Conservation (phyloP, 2,113 vertebrate species). For the Sorex araneus region DNA sequence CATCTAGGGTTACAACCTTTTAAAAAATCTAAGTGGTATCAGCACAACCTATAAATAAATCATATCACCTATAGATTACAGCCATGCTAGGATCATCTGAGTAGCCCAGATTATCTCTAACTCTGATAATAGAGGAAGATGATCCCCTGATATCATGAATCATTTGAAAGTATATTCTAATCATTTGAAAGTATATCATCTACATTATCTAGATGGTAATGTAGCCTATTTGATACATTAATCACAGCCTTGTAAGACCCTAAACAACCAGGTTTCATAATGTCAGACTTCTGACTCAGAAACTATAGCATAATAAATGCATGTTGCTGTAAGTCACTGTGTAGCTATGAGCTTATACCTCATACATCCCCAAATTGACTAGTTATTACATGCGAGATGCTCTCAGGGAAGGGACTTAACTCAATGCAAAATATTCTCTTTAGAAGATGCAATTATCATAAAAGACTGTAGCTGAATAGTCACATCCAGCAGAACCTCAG, state of each 20-base stretch:
- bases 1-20: background rate
- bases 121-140: background rate
- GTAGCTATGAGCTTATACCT: background rate
- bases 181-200: background rate
- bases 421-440: background rate
- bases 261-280: background rate
- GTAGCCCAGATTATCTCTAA: conserved; percentile 2
- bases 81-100: background rate
- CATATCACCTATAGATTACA: background rate
- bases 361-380: background rate
- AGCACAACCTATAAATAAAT: conserved; percentile 6
- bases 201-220: conserved; percentile 40
- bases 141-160: background rate
- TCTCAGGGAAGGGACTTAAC: background rate
- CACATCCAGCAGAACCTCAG: background rate
- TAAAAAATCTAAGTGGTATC: background rate
- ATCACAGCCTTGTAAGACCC: background rate
- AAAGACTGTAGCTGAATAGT: background rate
- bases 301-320: background rate
- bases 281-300: background rate
- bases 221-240: background rate
- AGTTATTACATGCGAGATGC: background rate
- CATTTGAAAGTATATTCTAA: background rate
- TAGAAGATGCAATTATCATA: background rate
- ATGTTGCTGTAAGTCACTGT: background rate